Base-by-base conservation (phyloP, 2,888 invertebrate genomes). In the Pachydiplax longipennis region DNA sequence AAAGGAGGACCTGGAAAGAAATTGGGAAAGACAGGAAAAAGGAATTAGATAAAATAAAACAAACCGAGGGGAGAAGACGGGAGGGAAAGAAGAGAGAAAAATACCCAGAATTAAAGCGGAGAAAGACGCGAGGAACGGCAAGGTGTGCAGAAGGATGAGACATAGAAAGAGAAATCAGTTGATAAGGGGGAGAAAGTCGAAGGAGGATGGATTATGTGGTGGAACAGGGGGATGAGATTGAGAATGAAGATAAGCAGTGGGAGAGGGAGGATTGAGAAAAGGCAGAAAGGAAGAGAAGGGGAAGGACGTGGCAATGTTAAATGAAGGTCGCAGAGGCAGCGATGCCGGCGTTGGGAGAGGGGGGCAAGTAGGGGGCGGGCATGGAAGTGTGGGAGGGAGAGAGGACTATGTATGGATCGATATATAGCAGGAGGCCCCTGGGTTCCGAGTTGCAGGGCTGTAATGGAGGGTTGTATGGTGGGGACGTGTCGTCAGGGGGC, bases 281-380 rank as follows among this genome's bases (percentile, higher is more conserved):
- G 82, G 82, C 48, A 48, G 18, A 5, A 22, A n/a, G 25, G 25
- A 25, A 40, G 31, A 25, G 82, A 31, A 83, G 87, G 87, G 87
- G 87, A 87, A 87, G 87, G 87, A 87, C 87, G 87, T 87, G 87
- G 87, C 87, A 87, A 87, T 87, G 87, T 87, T 87, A 87, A 87
- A 87, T 87, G 87, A 87, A 87, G 87, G 87, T 87, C 87, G 87
- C 87, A 87, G 87, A 87, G 87, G 61, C 87, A 61, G 65, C 61
- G 87, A 83, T 83, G 83, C 83, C 83, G 83, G 53, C 83, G 83
- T 83, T 25, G 8, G 3, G 81, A 22, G 81, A 35, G n/a, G 37
- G 61, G 15, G 87, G 37, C 13, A 44, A 44, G 44, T 44, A 44
- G 82, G 53, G 13, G 82, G 53, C 53, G 8, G 58, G 35, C 31